These are phyloP conservation scores for Taenioides sp. DNA, from an alignment of 2,797 vertebrate genomes.

Conservation along the genomic window DNA sequence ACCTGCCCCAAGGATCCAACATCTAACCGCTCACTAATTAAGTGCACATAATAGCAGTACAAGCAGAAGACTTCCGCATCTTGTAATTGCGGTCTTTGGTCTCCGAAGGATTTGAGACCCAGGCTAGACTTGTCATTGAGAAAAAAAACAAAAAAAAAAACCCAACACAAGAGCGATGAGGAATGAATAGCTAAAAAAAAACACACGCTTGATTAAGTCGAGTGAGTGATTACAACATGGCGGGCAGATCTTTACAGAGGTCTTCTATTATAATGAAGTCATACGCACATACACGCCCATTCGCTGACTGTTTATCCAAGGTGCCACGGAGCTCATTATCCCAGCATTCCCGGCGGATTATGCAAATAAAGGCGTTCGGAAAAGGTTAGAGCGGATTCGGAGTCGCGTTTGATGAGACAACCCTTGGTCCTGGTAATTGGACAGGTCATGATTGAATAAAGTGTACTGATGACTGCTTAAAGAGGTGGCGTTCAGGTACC, in stretches of 20 bases:
- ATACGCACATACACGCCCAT: conserved; percentile 16
- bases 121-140: conserved; percentile 19
- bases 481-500: conserved; percentile 29
- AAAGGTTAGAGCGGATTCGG: conserved; percentile 72
- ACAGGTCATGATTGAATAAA: conserved; percentile 67
- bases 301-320: conserved; percentile 54
- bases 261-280: conserved; percentile 61
- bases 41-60: conserved; percentile 19
- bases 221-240: conserved; percentile 64
- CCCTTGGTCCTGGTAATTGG: conserved; percentile 66
- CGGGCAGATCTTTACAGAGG: conserved; percentile 55
- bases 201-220: conserved; percentile 60
- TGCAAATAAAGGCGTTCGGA: conserved; percentile 66
- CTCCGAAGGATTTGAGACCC: conserved; percentile 11
- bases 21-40: conserved; percentile 14
- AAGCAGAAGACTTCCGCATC: conserved; percentile 6
- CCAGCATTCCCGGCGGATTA: conserved; percentile 66
- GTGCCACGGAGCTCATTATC: conserved; percentile 67
- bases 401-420: conserved; percentile 69
- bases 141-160: conserved; percentile 2
- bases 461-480: conserved; percentile 44
- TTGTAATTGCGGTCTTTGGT: conserved; percentile 20
- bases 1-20: neutral
- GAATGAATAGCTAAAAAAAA: conserved; percentile 15
- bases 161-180: neutral